phyloP scores from a whole-genome alignment of 1,140 invertebrate genomes.

The Vollenhovia emeryi region DNA sequence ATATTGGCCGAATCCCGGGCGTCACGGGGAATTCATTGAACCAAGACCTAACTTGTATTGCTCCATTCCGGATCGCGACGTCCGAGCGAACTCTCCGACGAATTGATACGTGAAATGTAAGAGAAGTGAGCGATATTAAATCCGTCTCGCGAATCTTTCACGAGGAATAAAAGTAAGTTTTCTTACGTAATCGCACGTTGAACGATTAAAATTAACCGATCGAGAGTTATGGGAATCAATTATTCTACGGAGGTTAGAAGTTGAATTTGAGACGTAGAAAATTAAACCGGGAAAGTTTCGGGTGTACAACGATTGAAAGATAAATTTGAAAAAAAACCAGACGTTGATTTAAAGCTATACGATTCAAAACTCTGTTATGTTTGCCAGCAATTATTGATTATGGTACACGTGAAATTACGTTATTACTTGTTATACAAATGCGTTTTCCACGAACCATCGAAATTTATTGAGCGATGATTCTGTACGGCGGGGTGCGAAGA shows the following conservation, averaged over 20 bases:
- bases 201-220: background rate
- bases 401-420: background rate
- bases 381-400: background rate
- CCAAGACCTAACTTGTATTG: slow-evolving; percentile 16
- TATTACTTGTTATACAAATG: slow-evolving; percentile 5
- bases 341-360: background rate
- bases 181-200: background rate
- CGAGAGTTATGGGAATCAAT: background rate
- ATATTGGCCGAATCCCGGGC: slow-evolving; percentile 38
- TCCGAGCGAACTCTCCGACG: slow-evolving; percentile 5
- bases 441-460: background rate
- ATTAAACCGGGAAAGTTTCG: background rate
- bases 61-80: background rate
- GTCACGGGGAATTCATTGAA: slow-evolving; percentile 23
- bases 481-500: background rate
- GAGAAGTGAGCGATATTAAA: background rate
- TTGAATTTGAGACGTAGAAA: background rate
- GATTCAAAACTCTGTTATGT: background rate
- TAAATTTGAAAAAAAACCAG: background rate
- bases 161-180: background rate
- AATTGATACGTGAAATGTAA: slow-evolving; percentile 7
- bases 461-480: background rate
- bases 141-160: background rate
- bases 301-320: background rate
- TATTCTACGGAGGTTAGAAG: background rate